These are phyloP conservation scores for Lysiphlebus fabarum DNA, from an alignment of 1,140 invertebrate species.

Conservation along the genomic window DNA sequence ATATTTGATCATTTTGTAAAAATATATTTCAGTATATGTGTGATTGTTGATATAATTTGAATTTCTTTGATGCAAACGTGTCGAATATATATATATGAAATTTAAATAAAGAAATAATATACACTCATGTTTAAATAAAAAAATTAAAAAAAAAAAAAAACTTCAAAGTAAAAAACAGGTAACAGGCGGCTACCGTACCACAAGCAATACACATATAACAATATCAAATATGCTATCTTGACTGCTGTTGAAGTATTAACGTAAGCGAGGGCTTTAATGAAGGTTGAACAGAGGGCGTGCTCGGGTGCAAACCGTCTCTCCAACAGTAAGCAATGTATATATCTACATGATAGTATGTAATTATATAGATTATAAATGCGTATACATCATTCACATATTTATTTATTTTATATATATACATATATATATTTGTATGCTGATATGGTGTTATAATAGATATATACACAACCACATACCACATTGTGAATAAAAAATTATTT, in stretches of 20 bases:
- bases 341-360: slow-evolving; percentile 40
- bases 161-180: slow-evolving; percentile 27
- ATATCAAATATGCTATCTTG: too few species aligned
- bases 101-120: slow-evolving; percentile 7
- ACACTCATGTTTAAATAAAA: slow-evolving; percentile 23
- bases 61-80: not conserved
- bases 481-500: too few species aligned
- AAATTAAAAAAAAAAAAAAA: slow-evolving; percentile 11
- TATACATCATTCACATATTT: too few species aligned
- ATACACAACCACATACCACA: too few species aligned
- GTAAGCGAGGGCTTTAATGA: slow-evolving; percentile 42
- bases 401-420: too few species aligned
- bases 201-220: not conserved
- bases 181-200: slow-evolving; percentile 51
- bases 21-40: too few species aligned
- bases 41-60: not conserved
- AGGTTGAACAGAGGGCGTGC: slow-evolving; percentile 52
- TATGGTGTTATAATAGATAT: too few species aligned
- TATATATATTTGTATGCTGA: too few species aligned
- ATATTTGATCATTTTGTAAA: too few species aligned
- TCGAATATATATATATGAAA: not conserved
- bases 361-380: slow-evolving; percentile 29
- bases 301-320: slow-evolving; percentile 41
- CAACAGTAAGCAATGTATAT: slow-evolving; percentile 48
- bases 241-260: not conserved